Evolutionary conservation across 2,888 invertebrate species (phyloP).

Genomic region (Ypsolopha scabrella): DNA sequence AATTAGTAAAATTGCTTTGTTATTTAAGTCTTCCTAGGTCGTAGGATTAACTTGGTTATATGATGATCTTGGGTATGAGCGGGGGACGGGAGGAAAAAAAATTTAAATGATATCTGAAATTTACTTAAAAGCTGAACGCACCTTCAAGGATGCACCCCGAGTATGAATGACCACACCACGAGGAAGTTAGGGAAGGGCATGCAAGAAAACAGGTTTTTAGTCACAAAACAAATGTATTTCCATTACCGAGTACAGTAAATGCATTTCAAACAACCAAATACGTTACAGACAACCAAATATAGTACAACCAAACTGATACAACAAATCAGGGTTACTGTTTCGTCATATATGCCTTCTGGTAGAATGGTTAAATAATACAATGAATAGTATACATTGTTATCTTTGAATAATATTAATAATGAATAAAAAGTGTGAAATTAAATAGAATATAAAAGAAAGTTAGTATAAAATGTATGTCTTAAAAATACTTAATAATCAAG

Average conservation of each 20-base stretch:
- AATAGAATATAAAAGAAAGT: too few relatives aligned
- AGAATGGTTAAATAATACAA: slow-evolving; percentile 4
- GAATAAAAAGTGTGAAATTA: too few relatives aligned
- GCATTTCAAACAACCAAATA: slow-evolving; percentile 17
- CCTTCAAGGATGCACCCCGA: too few relatives aligned
- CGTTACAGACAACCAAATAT: not conserved
- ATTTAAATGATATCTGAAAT: too few relatives aligned
- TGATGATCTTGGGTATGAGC: too few relatives aligned
- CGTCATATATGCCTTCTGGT: not conserved
- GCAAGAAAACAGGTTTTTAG: slow-evolving; percentile 64
- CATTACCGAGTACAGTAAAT: slow-evolving; percentile 52
- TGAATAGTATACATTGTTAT: not conserved
- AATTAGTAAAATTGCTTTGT: too few relatives aligned
- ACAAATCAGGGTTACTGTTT: not conserved
- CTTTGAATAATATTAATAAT: too few relatives aligned
- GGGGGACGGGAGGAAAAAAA: too few relatives aligned
- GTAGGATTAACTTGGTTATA: too few relatives aligned
- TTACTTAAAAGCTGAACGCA: too few relatives aligned
- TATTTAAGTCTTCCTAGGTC: too few relatives aligned
- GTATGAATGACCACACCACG: not conserved
- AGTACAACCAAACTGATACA: not conserved
- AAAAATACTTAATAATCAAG: not conserved
- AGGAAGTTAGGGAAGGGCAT: slow-evolving; percentile 40
- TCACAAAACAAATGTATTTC: slow-evolving; percentile 57
- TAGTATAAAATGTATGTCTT: not conserved